Percentiles rank a stretch among this genome's conserved stretches.
These are phyloP conservation scores for Brachynemurus nebulosus DNA, from an alignment of 2,888 invertebrate genomes.

Conservation along the genomic window DNA sequence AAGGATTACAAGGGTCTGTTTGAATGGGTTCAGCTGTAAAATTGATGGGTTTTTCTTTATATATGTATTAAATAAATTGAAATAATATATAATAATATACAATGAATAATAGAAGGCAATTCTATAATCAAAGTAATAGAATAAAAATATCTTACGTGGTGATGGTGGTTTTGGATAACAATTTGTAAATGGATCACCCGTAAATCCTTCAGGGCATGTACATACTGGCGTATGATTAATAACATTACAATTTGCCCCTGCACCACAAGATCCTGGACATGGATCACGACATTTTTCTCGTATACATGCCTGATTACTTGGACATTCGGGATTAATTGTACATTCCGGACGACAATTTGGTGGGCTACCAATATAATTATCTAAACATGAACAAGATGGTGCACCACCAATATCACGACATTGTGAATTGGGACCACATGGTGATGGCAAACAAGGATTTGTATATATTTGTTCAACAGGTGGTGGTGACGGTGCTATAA, in stretches of 20 bases:
- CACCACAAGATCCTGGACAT: constrained; percentile 57
- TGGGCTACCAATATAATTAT: constrained; percentile 50
- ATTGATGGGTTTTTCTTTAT: background rate
- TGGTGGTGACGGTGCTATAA: constrained; percentile 20
- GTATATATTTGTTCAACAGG: constrained; percentile 26
- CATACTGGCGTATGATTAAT: constrained; percentile 58
- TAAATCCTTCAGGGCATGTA: constrained; percentile 42
- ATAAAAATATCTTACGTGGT: constrained; percentile 1
- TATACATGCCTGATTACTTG: constrained; percentile 56
- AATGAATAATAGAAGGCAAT: constrained; percentile 11
- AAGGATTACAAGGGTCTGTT: constrained; percentile 50
- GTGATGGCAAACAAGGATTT: constrained; percentile 55
- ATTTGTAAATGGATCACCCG: constrained; percentile 41
- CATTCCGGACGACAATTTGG: constrained; percentile 63
- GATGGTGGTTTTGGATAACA: constrained; percentile 28
- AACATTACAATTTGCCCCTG: constrained; percentile 46
- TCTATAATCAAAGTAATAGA: background rate
- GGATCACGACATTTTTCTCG: constrained; percentile 58
- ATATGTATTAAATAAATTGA: constrained; percentile 18
- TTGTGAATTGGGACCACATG: constrained; percentile 52
- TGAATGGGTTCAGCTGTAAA: constrained; percentile 25
- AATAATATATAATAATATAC: background rate
- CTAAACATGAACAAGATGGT: constrained; percentile 52
- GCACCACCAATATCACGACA: constrained; percentile 44
- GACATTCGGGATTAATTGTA: constrained; percentile 56